Evolutionary conservation across 2,113 vertebrate genomes (phyloP).

Genomic region (Pangasianodon hypophthalmus): DNA sequence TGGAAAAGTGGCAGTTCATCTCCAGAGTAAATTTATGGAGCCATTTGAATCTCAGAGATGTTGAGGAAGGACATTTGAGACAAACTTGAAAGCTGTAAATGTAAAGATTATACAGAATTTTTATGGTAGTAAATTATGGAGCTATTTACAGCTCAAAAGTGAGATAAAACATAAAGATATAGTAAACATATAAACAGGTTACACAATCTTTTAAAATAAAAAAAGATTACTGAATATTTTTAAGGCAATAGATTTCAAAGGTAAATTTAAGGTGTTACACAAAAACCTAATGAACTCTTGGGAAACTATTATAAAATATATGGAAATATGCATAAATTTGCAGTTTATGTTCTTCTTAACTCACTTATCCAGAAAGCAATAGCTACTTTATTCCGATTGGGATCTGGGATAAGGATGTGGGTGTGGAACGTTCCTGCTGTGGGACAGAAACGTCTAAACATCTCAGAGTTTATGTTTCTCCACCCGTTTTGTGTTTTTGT

Average conservation of each 20-base stretch:
- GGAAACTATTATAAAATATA: not conserved
- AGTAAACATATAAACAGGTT: not conserved
- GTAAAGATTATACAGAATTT: not conserved
- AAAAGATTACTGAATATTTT: not conserved
- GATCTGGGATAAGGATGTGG: not conserved
- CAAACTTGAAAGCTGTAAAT: not conserved
- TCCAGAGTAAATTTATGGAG: not conserved
- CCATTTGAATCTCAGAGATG: not conserved
- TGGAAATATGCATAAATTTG: not conserved
- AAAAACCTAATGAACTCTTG: not conserved
- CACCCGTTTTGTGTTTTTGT: constrained; percentile 16
- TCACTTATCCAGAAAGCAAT: not conserved
- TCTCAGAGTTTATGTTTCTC: constrained; percentile 7
- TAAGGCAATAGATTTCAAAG: not conserved
- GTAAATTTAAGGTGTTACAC: not conserved
- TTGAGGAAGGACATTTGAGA: not conserved
- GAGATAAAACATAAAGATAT: not conserved
- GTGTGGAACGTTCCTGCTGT: not conserved
- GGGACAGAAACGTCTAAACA: constrained; percentile 25
- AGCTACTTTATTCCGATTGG: not conserved
- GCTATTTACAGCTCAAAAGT: not conserved
- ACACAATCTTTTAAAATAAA: not conserved
- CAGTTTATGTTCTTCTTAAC: not conserved
- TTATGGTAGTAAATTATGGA: not conserved
- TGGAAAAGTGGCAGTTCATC: not conserved